phyloP scores from a whole-genome alignment of 2,797 vertebrate species.

The Taeniopygia guttata region DNA sequence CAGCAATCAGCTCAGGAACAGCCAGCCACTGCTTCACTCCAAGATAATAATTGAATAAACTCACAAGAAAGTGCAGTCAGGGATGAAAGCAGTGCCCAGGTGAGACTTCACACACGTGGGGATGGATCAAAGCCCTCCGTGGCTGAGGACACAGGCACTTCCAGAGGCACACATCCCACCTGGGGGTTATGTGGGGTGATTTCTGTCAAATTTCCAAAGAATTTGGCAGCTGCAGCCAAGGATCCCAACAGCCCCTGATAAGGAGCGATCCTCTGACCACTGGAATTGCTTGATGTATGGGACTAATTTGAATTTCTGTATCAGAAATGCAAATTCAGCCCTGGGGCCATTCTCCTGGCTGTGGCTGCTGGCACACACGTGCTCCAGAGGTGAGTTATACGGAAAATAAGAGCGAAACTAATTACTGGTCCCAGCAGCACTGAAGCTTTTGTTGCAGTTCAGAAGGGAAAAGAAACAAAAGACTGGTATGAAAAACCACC shows the following conservation, averaged over 20 bases:
- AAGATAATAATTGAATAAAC: background rate
- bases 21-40: fast-evolving
- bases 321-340: slow-evolving; percentile 38
- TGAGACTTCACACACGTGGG: background rate
- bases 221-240: background rate
- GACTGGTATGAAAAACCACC: background rate
- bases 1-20: background rate
- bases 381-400: background rate
- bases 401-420: background rate
- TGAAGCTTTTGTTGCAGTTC: background rate
- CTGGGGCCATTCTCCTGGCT: background rate
- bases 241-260: background rate
- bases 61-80: background rate
- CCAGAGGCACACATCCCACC: background rate
- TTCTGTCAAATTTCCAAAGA: background rate
- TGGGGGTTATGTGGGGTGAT: background rate
- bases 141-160: background rate
- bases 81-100: fast-evolving
- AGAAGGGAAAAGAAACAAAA: background rate
- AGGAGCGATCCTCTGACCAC: background rate
- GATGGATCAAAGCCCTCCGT: background rate
- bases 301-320: slow-evolving; percentile 13
- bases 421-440: background rate
- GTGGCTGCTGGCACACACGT: background rate
- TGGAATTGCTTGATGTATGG: background rate